These are phyloP conservation scores for Amia ocellicauda DNA, from an alignment of 2,113 vertebrate species.

Conservation along the genomic window DNA sequence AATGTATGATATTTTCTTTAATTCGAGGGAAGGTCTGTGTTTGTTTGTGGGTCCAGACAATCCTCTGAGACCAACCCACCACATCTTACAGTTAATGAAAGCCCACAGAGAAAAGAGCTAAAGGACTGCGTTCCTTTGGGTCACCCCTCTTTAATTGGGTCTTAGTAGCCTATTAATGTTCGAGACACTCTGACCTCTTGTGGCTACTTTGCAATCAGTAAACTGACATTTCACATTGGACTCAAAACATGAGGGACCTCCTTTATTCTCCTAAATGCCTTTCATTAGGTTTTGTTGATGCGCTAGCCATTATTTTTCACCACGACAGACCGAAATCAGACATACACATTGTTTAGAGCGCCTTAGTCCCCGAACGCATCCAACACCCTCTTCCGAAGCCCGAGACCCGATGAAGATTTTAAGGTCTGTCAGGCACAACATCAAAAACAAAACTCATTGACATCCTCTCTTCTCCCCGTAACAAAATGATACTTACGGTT, in stretches of 20 bases:
- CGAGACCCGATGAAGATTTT: not conserved
- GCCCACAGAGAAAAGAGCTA: constrained; percentile 30
- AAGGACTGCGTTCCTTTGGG: constrained; percentile 46
- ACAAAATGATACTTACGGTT: constrained; percentile 6
- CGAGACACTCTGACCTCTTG: constrained; percentile 52
- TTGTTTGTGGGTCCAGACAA: constrained; percentile 43
- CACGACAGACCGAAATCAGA: constrained; percentile 17
- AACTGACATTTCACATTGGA: constrained; percentile 43
- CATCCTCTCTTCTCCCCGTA: constrained; percentile 7
- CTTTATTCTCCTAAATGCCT: constrained; percentile 27
- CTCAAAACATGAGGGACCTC: constrained; percentile 39
- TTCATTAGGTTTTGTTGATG: constrained; percentile 31
- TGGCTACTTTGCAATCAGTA: constrained; percentile 60
- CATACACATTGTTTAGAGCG: constrained; percentile 15
- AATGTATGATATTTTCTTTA: not conserved
- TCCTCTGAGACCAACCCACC: constrained; percentile 56
- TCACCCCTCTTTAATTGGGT: constrained; percentile 57
- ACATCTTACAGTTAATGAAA: constrained; percentile 57
- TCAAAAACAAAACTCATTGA: constrained; percentile 1
- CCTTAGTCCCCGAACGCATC: constrained; percentile 11
- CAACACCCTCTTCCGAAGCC: not conserved
- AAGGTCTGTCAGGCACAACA: constrained; percentile 4
- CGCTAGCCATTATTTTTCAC: constrained; percentile 32
- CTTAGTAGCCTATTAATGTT: constrained; percentile 50
- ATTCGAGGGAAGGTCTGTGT: constrained; percentile 8